phyloP scores from a whole-genome alignment of 2,113 vertebrate species.

The Protomyctophum bolini region DNA sequence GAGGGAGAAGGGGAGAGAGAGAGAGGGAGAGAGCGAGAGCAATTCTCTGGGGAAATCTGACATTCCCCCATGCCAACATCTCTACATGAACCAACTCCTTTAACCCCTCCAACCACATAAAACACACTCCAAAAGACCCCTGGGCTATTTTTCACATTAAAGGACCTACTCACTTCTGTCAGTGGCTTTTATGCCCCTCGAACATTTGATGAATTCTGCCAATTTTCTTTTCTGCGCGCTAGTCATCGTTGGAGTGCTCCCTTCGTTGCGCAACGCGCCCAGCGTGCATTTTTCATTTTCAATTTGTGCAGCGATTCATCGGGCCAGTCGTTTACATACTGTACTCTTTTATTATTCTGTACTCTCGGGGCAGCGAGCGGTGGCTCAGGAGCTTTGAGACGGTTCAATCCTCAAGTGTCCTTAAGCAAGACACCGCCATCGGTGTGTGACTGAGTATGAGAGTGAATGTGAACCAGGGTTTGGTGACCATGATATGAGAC shows the following conservation, averaged over 20 bases:
- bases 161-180: constrained; percentile 45
- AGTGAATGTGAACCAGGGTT: no score
- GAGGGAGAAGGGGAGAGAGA: constrained; percentile 39
- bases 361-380: constrained; percentile 7
- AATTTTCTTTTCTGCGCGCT: constrained; percentile 69
- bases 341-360: constrained; percentile 55
- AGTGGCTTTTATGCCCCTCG: constrained; percentile 53
- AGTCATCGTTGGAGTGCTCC: constrained; percentile 52
- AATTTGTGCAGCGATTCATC: constrained; percentile 47
- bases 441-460: no score
- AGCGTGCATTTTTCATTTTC: constrained; percentile 45
- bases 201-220: constrained; percentile 73
- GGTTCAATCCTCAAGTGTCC: no score
- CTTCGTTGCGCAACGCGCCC: constrained; percentile 55
- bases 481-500: no score
- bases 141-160: constrained; percentile 72
- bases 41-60: constrained; percentile 84
- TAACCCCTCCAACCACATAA: constrained; percentile 77
- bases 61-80: constrained; percentile 71
- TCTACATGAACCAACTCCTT: constrained; percentile 68
- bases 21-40: constrained; percentile 70
- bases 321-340: constrained; percentile 39
- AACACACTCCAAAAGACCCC: constrained; percentile 62
- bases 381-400: no score
- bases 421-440: no score